phyloP scores from a whole-genome alignment of 64 coral and sea anemone species.

The Dendronephthya gigantea region DNA sequence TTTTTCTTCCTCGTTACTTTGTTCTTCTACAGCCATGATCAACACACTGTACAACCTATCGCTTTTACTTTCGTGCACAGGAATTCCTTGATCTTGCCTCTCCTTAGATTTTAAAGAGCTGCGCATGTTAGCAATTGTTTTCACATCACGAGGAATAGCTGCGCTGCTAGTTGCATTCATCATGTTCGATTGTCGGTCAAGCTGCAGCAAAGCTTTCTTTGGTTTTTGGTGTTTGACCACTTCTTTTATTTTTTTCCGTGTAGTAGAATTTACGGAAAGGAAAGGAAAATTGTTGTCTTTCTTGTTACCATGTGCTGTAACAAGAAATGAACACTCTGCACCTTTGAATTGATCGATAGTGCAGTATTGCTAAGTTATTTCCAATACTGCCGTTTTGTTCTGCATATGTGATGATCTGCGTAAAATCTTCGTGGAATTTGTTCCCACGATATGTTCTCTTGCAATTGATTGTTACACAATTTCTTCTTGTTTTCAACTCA shows the following conservation, averaged over 20 bases:
- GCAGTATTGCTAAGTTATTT: conserved; percentile 37
- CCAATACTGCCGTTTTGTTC: conserved; percentile 27
- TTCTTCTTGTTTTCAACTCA: conserved; percentile 20
- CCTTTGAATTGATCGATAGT: conserved; percentile 43
- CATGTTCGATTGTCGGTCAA: conserved; percentile 26
- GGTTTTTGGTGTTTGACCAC: conserved; percentile 33
- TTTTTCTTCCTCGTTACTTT: conserved; percentile 20
- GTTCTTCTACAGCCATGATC: conserved; percentile 44
- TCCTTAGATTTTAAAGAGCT: conserved; percentile 24
- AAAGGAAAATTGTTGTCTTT: conserved; percentile 44
- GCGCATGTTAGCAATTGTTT: conserved; percentile 33
- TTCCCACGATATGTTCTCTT: conserved; percentile 46
- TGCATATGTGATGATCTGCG: conserved; percentile 34
- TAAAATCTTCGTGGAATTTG: conserved; percentile 45
- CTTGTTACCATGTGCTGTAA: conserved; percentile 38
- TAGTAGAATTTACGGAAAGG: conserved; percentile 35
- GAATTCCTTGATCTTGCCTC: conserved; percentile 40
- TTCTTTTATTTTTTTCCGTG: conserved; percentile 30
- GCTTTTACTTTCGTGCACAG: conserved; percentile 11
- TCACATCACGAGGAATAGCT: conserved; percentile 29
- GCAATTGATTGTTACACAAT: conserved; percentile 26
- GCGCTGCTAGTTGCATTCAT: conserved; percentile 6
- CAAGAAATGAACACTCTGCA: conserved; percentile 33
- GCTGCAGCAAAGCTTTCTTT: conserved; percentile 16
- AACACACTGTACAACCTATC: conserved; percentile 47